Evolutionary conservation across 1,140 invertebrate species (phyloP).

Genomic region (Drosophila elegans): DNA sequence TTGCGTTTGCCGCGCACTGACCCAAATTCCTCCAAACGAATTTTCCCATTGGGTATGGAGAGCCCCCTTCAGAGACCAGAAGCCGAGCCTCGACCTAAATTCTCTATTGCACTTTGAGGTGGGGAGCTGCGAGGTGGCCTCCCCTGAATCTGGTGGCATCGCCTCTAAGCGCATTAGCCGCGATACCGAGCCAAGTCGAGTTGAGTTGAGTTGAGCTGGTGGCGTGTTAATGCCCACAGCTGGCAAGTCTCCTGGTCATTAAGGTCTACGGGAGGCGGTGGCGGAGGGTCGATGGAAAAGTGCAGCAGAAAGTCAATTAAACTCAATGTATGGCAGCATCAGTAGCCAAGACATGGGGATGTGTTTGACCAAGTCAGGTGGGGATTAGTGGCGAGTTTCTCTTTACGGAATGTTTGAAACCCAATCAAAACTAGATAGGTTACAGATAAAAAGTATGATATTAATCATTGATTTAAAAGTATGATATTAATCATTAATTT

Average conservation of each 20-base stretch:
- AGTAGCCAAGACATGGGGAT: constrained; percentile 1
- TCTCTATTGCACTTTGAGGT: constrained; percentile 11
- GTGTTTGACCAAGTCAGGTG: constrained; percentile 26
- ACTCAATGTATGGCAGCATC: constrained; percentile 25
- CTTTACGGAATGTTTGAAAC: not conserved
- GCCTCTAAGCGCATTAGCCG: constrained; percentile 68
- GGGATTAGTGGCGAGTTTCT: constrained; percentile 22
- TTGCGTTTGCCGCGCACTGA: constrained; percentile 36
- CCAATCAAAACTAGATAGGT: no score
- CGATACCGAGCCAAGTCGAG: constrained; percentile 37
- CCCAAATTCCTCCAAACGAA: constrained; percentile 39
- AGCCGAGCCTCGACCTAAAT: constrained; percentile 42
- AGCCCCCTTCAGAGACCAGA: constrained; percentile 25
- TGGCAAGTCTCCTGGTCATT: constrained; percentile 70
- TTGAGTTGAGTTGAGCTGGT: constrained; percentile 16
- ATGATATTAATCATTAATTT: not conserved
- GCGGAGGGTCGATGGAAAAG: constrained; percentile 22
- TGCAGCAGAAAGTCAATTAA: constrained; percentile 65
- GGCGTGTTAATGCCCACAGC: constrained; percentile 53
- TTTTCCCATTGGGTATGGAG: constrained; percentile 7
- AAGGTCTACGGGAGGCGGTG: constrained; percentile 25
- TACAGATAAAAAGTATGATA: no score
- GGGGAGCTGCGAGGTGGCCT: constrained; percentile 1
- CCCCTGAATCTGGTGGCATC: constrained; percentile 21
- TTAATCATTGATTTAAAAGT: no score